Evolutionary conservation across 2,797 vertebrate species (phyloP), one percentile per base, ranked within the genome.

Genomic region (Botia almorhae): DNA sequence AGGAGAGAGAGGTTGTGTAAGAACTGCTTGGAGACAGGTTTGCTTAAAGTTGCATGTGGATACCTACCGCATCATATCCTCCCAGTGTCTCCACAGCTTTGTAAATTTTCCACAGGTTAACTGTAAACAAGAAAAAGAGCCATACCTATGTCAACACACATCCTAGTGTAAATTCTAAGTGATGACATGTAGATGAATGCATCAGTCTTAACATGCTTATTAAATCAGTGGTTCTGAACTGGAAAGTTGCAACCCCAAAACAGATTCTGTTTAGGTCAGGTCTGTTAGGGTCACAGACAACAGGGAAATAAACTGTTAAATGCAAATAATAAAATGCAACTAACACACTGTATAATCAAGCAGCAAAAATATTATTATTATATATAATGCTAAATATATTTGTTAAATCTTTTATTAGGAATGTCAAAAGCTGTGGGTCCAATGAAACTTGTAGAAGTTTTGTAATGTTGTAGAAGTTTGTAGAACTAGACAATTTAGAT

Each of bases 101-200:
- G 93, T 95, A 95, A 89, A 98, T 98, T 91, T 93, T 96, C 96
- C 96, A 97, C 65, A 98, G 95, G 88, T 98, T 96, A 90, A 98
- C 97, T 98, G 90, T 4, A 51, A 87, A 86, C 0, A 33, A 50
- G 76, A 26, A n/a, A 69, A 53, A 51, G 13, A 48, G 14, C 12
- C 10, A 29, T 64, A 17, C 2, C 11, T 53, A 29, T 10, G 13
- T 67, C 46, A 64, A 65, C 26, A 46, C 23, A 19, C 65, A 69
- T 19, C 17, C 10, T 33, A 65, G 16, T 3, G 12, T 46, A 26
- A 26, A 76, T 53, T 36, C 33, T 48, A 67, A 64, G 21, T 7
- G 36, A 16, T 17, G 39, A 50, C 12, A 29, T 26, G 21, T 29
- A 48, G 36, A 4, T 17, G 19, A 2, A 58, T 58, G 55, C 51